phyloP scores from a whole-genome alignment of 2,797 vertebrate species.

The Antrozous pallidus region DNA sequence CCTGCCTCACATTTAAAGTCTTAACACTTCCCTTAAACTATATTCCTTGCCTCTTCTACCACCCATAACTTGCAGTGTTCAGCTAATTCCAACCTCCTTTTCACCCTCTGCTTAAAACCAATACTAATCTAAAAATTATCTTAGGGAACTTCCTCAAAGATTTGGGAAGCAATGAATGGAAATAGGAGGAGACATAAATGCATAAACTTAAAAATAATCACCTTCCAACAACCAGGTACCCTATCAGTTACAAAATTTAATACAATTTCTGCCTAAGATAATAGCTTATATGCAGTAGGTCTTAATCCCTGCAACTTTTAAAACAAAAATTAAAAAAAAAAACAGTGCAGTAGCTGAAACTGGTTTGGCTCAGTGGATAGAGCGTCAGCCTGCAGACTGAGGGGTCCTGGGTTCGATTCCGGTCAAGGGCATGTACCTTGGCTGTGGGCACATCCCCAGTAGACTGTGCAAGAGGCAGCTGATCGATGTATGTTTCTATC shows the following conservation, averaged over 20 bases:
- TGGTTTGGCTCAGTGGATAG: too few relatives aligned
- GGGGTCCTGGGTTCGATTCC: too few relatives aligned
- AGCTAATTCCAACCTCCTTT: not conserved
- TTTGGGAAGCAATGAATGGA: not conserved
- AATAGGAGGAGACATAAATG: not conserved
- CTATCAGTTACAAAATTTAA: not conserved
- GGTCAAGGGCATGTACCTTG: too few relatives aligned
- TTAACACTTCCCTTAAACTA: not conserved
- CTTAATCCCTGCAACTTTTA: not conserved
- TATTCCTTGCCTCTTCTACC: not conserved
- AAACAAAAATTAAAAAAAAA: constrained; percentile 24
- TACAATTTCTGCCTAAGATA: not conserved
- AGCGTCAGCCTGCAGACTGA: too few relatives aligned
- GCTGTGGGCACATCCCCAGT: too few relatives aligned
- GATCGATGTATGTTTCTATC: too few relatives aligned
- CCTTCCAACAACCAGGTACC: not conserved
- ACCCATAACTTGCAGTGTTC: not conserved
- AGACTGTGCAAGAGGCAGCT: too few relatives aligned
- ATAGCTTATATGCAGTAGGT: not conserved
- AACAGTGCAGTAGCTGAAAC: not conserved
- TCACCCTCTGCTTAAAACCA: not conserved
- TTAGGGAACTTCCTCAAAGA: not conserved
- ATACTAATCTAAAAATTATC: not conserved
- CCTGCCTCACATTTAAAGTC: not conserved
- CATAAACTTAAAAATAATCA: not conserved